Evolutionary conservation across 2,797 vertebrate genomes (phyloP), one percentile per base, ranked within the genome.

Genomic region (Falco novaeseelandiae): DNA sequence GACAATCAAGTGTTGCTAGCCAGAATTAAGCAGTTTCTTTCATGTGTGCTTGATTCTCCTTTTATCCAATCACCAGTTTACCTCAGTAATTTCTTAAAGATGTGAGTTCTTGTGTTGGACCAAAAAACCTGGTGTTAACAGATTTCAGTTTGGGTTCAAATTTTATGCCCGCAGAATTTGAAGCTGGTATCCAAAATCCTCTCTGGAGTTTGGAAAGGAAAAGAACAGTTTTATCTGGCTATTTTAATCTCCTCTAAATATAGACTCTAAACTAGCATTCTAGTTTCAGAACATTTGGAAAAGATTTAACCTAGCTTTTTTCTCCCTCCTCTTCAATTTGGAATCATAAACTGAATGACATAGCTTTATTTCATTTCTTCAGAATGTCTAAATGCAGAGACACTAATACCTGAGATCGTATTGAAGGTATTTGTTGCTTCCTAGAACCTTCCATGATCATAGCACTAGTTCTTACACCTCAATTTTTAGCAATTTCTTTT

Each of bases 201-300:
- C 12, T 2, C 8, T 71, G 76, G 63, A 91, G 14, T 81, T 82
- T 88, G 76, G 57, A 83, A 90, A 77, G 38, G 48, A 87, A 87
- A 80, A 89, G 36, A 14, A 14, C 77, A 36, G 25, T 70, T 77
- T 84, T 95, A 57, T 87, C 48, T 77, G 36, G 9, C 12, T 87
- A 63, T 93, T 95, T 93, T 93, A 52, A 57, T 95, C 26, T 91
- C 25, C 42, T 22, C 46, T 89, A 91, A 95, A 85, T 87, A 91
- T 49, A 82, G 59, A 44, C 27, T 81, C 11, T 85, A 42, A 88
- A 36, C 12, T 83, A 34, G 18, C 12, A 51, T 93, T 89, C 40
- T 71, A 38, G 36, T 81, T 91, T 72, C 38, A 82, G 59, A 93
- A 40, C 48, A 59, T 83, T 95, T 94, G 76, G 58, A 78, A 91